These are phyloP conservation scores for Sparus aurata DNA, from an alignment of 2,797 vertebrate genomes.

Conservation along the genomic window DNA sequence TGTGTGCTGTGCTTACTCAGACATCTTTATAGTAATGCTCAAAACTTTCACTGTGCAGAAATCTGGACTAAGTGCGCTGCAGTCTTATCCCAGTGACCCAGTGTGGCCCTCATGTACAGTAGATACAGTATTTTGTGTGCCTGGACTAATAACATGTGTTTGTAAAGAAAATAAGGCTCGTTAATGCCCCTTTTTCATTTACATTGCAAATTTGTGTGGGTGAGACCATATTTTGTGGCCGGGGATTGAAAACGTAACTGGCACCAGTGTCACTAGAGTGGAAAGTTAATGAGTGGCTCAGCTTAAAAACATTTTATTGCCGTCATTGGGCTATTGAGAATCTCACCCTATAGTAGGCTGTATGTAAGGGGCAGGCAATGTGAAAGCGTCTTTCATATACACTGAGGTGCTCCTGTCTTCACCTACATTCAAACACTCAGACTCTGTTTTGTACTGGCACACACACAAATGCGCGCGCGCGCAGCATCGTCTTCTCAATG, in stretches of 20 bases:
- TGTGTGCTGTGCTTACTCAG: not conserved
- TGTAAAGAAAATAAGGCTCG: not conserved
- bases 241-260: conserved; percentile 18
- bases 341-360: conserved; percentile 32
- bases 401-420: conserved; percentile 68
- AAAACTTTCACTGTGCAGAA: not conserved
- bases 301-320: conserved; percentile 20
- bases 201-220: conserved; percentile 36
- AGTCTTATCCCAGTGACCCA: not conserved
- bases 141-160: conserved; percentile 7
- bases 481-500: conserved; percentile 10
- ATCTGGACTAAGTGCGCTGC: conserved; percentile 4
- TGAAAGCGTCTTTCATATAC: conserved; percentile 76
- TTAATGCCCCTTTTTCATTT: conserved; percentile 3
- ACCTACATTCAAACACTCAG: conserved; percentile 60
- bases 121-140: not conserved
- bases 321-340: conserved; percentile 14
- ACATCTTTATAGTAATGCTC: not conserved
- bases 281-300: conserved; percentile 18
- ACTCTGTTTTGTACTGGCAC: conserved; percentile 55
- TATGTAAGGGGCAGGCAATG: conserved; percentile 28
- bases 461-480: conserved; percentile 31
- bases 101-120: not conserved
- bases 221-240: conserved; percentile 32
- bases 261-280: conserved; percentile 6